A percentile compares a stretch with the other conserved stretches of the same genome.
Conservation (phyloP, 1,140 invertebrate genomes). For the Yoshiicerus persimilis region DNA sequence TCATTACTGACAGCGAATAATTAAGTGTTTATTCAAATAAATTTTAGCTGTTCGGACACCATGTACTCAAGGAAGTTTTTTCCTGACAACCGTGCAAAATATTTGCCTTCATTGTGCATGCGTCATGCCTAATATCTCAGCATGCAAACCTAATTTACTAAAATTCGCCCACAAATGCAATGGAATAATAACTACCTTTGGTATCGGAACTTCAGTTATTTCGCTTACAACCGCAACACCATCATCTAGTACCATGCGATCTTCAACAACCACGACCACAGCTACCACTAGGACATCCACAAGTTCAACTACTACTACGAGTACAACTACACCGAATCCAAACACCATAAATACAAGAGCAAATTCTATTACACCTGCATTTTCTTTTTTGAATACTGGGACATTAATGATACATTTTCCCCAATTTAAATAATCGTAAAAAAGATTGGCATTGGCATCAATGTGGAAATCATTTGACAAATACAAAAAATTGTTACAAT, state of each 20-base stretch:
- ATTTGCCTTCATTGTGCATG: background rate
- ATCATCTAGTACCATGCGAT: background rate
- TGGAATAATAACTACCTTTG: slow-evolving; percentile 39
- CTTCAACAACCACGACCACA: background rate
- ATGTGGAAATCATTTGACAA: background rate
- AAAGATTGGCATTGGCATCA: background rate
- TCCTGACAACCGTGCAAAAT: background rate
- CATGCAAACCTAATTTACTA: slow-evolving; percentile 51
- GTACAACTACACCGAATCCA: background rate
- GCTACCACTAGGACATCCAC: background rate
- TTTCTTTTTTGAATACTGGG: background rate
- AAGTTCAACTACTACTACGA: background rate
- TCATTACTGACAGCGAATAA: too few species aligned
- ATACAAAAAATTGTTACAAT: background rate
- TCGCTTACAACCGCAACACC: background rate
- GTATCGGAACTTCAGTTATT: background rate
- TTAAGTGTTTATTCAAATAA: too few species aligned
- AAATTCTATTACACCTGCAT: background rate
- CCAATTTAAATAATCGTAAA: background rate
- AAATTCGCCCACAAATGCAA: slow-evolving; percentile 54
- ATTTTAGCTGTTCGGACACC: background rate
- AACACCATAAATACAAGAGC: background rate
- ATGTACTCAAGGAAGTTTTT: background rate
- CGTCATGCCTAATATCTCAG: background rate
- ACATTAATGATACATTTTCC: background rate